These are phyloP conservation scores for Pristionchus japonicus DNA, from an alignment of 2,888 invertebrate species.

Conservation along the genomic window DNA sequence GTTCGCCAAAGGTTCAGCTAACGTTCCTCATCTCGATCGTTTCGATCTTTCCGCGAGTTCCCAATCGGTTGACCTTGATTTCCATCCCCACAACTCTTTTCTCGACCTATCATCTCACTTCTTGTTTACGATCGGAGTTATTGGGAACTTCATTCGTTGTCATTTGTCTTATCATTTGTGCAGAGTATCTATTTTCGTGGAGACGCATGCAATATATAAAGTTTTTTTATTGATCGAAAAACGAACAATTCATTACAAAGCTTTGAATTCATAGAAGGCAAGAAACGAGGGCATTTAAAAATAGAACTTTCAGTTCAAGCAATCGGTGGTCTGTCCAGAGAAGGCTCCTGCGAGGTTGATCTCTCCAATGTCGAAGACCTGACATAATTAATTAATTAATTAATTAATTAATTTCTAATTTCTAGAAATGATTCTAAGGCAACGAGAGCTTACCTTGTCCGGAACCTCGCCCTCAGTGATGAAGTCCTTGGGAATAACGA, in stretches of 20 bases:
- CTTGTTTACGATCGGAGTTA: not conserved
- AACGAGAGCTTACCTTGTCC: conserved; percentile 10
- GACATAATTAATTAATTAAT: not conserved
- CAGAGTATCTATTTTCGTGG: not conserved
- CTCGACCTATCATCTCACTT: not conserved
- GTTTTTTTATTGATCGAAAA: not conserved
- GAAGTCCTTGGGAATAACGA: conserved; percentile 60
- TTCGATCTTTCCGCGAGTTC: not conserved
- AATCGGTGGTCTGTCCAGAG: conserved; percentile 60
- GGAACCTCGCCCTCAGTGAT: conserved; percentile 53
- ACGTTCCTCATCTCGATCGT: not conserved
- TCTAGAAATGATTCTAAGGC: no score
- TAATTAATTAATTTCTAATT: not conserved
- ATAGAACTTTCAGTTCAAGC: conserved; percentile 54
- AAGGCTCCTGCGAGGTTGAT: conserved; percentile 61
- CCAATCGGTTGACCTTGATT: not conserved
- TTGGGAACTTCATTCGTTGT: not conserved
- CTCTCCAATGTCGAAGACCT: conserved; percentile 61
- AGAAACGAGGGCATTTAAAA: not conserved
- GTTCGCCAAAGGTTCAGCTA: not conserved
- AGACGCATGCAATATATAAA: not conserved
- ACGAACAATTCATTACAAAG: not conserved
- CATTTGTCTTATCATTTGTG: not conserved
- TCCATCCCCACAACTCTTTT: not conserved
- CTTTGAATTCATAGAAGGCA: not conserved